A percentile compares a stretch with the other conserved stretches of the same genome.
Evolutionary conservation across 2,797 vertebrate genomes (phyloP).

Genomic region (Micropoecilia bifurca): DNA sequence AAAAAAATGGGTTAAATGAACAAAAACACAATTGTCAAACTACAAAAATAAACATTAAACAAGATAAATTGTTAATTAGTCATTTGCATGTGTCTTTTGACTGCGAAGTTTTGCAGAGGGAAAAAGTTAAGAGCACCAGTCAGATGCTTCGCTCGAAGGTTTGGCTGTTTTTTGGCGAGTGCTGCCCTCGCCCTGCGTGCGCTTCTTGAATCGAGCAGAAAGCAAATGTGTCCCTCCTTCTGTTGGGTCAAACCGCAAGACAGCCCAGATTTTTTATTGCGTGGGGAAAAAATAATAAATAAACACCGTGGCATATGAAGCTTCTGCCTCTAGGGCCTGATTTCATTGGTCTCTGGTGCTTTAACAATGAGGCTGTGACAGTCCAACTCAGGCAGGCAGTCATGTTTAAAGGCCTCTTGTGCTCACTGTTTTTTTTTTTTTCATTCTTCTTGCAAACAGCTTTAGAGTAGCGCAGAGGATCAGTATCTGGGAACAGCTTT

Average conservation of each 20-base stretch:
- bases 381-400: slow-evolving; percentile 47
- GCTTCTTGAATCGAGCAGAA: slow-evolving; percentile 51
- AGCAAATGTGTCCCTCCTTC: slow-evolving; percentile 65
- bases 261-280: slow-evolving; percentile 35
- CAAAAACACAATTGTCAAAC: neutral
- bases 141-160: slow-evolving; percentile 58
- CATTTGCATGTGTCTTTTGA: neutral
- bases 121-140: slow-evolving; percentile 30
- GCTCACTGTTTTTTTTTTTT: slow-evolving; percentile 36
- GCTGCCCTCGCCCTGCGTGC: slow-evolving; percentile 37
- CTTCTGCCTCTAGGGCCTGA: slow-evolving; percentile 64
- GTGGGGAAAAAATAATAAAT: slow-evolving; percentile 52
- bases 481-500: neutral
- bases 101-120: slow-evolving; percentile 15
- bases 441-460: slow-evolving; percentile 7
- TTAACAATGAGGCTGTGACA: slow-evolving; percentile 68
- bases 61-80: neutral
- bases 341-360: slow-evolving; percentile 65
- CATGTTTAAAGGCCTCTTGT: slow-evolving; percentile 58
- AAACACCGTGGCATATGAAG: slow-evolving; percentile 59
- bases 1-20: neutral
- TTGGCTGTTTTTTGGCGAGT: slow-evolving; percentile 52
- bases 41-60: too few species aligned
- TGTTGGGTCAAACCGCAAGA: slow-evolving; percentile 58
- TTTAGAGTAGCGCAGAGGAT: slow-evolving; percentile 30